Conservation (phyloP, 2,113 vertebrate genomes). For the Natator depressus region DNA sequence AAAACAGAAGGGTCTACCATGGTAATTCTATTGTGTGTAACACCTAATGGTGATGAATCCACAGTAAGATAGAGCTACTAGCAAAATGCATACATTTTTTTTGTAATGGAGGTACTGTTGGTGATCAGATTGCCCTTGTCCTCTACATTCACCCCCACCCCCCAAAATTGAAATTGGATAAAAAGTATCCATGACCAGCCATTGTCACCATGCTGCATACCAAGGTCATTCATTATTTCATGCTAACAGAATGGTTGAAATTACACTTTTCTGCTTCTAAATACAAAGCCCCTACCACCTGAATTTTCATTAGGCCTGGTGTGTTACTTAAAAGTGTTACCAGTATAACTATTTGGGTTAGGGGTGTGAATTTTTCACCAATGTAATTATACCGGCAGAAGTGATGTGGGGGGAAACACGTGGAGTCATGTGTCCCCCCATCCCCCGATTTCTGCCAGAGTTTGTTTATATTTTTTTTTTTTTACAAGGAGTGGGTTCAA, state of each 20-base stretch:
- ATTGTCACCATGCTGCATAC: background rate
- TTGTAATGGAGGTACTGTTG: background rate
- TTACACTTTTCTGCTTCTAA: background rate
- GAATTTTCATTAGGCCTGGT: background rate
- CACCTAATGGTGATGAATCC: background rate
- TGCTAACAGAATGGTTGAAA: background rate
- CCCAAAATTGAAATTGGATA: background rate
- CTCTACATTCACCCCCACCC: background rate
- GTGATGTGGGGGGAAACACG: background rate
- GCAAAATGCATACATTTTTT: background rate
- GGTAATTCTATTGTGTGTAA: background rate
- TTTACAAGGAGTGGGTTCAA: background rate
- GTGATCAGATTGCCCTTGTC: background rate
- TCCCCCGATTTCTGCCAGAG: too few species aligned
- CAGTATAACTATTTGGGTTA: background rate
- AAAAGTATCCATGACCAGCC: background rate
- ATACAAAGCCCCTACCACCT: background rate
- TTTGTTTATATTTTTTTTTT: fast-evolving
- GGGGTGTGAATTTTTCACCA: background rate
- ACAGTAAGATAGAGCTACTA: background rate
- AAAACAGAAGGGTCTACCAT: background rate
- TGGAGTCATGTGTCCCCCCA: background rate
- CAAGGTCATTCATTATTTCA: background rate
- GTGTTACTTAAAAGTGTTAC: background rate
- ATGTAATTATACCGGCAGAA: background rate